phyloP scores from a whole-genome alignment of 2,113 vertebrate genomes.

The Centrocercus urophasianus region DNA sequence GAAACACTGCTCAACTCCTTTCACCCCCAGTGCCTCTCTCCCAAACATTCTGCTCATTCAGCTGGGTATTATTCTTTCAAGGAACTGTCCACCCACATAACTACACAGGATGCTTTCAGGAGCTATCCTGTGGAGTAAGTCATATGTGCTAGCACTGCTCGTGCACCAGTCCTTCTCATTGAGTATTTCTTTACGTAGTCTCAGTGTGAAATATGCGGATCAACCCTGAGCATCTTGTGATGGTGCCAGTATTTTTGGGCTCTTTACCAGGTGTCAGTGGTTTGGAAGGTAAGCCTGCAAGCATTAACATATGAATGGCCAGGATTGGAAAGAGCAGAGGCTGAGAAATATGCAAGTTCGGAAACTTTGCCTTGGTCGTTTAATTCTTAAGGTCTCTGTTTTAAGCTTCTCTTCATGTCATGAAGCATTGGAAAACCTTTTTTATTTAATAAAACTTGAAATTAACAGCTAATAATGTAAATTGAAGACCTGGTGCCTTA shows the following conservation, averaged over 20 bases:
- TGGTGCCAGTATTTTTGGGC: background rate
- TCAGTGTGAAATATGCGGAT: background rate
- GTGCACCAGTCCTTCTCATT: background rate
- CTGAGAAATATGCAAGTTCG: background rate
- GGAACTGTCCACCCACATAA: slow-evolving; percentile 1
- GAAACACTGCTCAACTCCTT: background rate
- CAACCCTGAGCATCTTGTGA: background rate
- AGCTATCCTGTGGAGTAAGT: background rate
- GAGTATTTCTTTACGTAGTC: background rate
- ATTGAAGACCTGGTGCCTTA: background rate
- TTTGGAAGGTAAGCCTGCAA: background rate
- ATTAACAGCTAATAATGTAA: background rate
- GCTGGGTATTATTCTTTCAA: slow-evolving; percentile 12
- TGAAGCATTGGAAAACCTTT: background rate
- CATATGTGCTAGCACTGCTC: background rate
- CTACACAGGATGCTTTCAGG: background rate
- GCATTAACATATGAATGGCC: background rate
- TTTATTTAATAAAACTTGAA: background rate
- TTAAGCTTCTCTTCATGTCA: background rate
- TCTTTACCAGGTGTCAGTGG: background rate
- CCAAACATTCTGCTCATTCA: background rate
- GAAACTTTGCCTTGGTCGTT: background rate
- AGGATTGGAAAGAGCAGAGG: background rate
- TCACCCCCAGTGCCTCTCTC: background rate
- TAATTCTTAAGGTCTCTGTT: background rate